Percentiles rank a stretch among this genome's conserved stretches.
Evolutionary conservation across 2,113 vertebrate genomes (phyloP).

Genomic region (Uria lomvia): DNA sequence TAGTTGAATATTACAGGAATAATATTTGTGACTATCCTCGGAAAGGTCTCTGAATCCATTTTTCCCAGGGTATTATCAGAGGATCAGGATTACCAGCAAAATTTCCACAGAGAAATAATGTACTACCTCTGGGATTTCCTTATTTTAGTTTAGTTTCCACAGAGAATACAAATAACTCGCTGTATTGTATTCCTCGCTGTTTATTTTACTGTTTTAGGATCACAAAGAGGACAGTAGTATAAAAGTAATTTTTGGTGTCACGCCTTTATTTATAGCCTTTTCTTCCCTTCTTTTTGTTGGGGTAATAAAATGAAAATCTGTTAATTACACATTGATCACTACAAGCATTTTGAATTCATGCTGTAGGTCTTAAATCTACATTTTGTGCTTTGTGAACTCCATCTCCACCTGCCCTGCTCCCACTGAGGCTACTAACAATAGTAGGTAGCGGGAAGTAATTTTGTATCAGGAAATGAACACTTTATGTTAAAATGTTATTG

Average conservation of each 20-base stretch:
- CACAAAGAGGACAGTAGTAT: slow-evolving; percentile 22
- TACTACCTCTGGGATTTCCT: not conserved
- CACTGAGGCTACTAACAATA: not conserved
- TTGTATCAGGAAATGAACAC: not conserved
- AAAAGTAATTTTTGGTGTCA: slow-evolving; percentile 6
- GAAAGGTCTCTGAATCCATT: not conserved
- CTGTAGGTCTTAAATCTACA: not conserved
- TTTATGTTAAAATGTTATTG: not conserved
- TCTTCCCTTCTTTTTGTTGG: slow-evolving; percentile 1
- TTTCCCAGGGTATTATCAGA: not conserved
- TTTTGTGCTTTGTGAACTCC: not conserved
- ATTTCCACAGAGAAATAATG: not conserved
- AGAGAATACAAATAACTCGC: not conserved
- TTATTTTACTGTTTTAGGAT: slow-evolving; percentile 43
- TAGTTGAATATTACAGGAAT: not conserved
- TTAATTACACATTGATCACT: slow-evolving; percentile 37
- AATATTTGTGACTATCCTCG: not conserved
- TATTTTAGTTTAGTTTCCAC: slow-evolving; percentile 25
- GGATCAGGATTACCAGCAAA: not conserved
- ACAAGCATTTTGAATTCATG: slow-evolving; percentile 1
- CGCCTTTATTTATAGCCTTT: slow-evolving; percentile 39
- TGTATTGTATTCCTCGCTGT: not conserved
- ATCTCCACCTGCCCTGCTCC: not conserved
- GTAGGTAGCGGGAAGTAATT: not conserved
- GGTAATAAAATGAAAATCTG: slow-evolving; percentile 45